Base-by-base conservation (phyloP, 2,113 vertebrate species). In the Orthochromis indermauri region DNA sequence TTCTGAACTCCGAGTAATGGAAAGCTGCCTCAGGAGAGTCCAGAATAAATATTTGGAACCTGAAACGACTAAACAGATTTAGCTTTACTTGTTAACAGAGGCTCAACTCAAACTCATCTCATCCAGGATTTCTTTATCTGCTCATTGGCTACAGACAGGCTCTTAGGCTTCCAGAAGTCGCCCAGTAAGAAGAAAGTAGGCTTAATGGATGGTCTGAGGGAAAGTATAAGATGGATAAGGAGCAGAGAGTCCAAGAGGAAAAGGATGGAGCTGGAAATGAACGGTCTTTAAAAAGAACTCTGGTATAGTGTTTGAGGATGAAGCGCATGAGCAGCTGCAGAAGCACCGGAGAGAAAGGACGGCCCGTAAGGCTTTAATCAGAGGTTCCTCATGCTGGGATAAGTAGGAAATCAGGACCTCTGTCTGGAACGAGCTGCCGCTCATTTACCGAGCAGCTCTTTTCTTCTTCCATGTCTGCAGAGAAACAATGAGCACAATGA, bases 201-300 rank as follows among this genome's bases (percentile, higher is more conserved):
- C 19, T 66, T 66, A 66, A 71, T 42, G 66, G n/a, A 4, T 68
- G 63, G 35, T 21, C 19, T 68, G 63, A 42, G 66, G 66, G 5
- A 21, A 40, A 71, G n/a, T 3, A 42, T 16, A 71, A 6, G 35
- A 71, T 4, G 14, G 0, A 71, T 0, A 71, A 71, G n/a, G 5
- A 16, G 2, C 66, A 71, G 19, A 24, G 63, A 24, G n/a, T 71
- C 37, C 35, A 68, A 68, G 63, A 68, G 19, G 11, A 68, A 0
- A 40, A 68, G 11, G 19, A 24, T 42, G 31, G 35, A 68, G 63
- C 3, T 40, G 35, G 63, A 21, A 21, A 5, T 8, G 26, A 31
- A 17, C 2, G 8, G 35, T 16, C 35, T 42, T 16, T 24, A 21
- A 61, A 71, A 45, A 4, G 21, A 45, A 73, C 0, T 2, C 37